A percentile compares a stretch with the other conserved stretches of the same genome.
Conservation (phyloP, 2,113 vertebrate species). For the Cinclus cinclus region DNA sequence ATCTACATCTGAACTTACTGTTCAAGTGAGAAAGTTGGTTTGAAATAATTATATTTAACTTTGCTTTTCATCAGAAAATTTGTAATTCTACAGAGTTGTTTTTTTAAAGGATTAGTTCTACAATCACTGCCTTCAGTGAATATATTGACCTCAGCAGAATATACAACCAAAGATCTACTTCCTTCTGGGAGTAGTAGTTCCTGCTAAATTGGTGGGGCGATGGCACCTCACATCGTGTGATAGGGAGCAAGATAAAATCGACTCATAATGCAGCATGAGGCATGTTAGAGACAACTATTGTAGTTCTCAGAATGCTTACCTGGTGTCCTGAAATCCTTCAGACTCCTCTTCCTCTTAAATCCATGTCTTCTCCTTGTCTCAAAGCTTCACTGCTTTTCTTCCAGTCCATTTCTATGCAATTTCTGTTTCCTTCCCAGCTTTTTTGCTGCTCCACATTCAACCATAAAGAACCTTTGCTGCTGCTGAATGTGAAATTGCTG, state of each 20-base stretch:
- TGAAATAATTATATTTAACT: neutral
- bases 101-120: neutral
- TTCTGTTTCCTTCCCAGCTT: neutral
- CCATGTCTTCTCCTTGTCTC: fast-evolving
- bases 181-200: neutral
- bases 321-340: neutral
- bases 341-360: neutral
- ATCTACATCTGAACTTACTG: neutral
- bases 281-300: neutral
- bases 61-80: neutral
- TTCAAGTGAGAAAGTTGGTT: neutral
- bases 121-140: neutral
- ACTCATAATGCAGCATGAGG: neutral
- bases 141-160: neutral
- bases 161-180: neutral
- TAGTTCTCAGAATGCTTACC: neutral
- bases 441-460: neutral
- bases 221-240: neutral
- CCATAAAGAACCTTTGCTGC: neutral
- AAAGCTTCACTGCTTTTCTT: neutral
- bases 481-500: neutral
- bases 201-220: neutral
- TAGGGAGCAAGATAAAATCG: neutral
- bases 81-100: neutral
- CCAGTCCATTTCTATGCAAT: neutral